Conservation (phyloP, 1,140 invertebrate genomes). For the Nylanderia fulva region DNA sequence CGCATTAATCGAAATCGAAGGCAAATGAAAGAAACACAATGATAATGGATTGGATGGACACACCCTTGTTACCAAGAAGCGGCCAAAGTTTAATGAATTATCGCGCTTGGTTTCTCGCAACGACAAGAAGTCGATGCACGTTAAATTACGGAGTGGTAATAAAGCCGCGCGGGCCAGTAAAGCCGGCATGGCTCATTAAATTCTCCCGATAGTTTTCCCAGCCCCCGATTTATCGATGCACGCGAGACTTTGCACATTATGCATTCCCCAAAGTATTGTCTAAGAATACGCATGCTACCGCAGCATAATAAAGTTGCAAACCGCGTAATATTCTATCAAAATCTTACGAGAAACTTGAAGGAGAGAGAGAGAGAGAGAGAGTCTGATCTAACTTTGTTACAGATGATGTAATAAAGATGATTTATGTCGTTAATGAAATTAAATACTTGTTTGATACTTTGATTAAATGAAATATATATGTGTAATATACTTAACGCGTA, state of each 20-base stretch:
- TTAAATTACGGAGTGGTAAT: constrained; percentile 54
- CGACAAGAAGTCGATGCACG: constrained; percentile 48
- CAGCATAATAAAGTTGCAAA: constrained; percentile 6
- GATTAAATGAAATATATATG: too few species aligned
- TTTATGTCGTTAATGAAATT: neutral
- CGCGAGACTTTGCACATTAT: constrained; percentile 25
- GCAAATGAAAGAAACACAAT: constrained; percentile 8
- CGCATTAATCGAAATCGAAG: neutral
- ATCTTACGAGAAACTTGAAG: neutral
- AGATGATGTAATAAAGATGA: neutral
- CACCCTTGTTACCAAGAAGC: constrained; percentile 29
- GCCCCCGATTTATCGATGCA: constrained; percentile 39
- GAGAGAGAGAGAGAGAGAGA: too few species aligned
- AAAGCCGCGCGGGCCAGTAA: constrained; percentile 30
- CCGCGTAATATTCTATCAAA: neutral
- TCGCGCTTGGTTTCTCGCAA: constrained; percentile 27
- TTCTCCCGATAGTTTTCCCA: constrained; percentile 45
- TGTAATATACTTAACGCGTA: too few species aligned
- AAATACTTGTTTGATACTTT: neutral
- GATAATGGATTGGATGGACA: constrained; percentile 30
- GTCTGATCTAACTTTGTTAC: too few species aligned
- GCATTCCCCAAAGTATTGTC: constrained; percentile 5
- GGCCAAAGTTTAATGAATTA: constrained; percentile 54
- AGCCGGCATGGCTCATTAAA: constrained; percentile 51
- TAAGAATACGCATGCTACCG: constrained; percentile 23